Evolutionary conservation across 2,797 vertebrate species (phyloP), one percentile per base, ranked within the genome.

Genomic region (Graptemys geographica): DNA sequence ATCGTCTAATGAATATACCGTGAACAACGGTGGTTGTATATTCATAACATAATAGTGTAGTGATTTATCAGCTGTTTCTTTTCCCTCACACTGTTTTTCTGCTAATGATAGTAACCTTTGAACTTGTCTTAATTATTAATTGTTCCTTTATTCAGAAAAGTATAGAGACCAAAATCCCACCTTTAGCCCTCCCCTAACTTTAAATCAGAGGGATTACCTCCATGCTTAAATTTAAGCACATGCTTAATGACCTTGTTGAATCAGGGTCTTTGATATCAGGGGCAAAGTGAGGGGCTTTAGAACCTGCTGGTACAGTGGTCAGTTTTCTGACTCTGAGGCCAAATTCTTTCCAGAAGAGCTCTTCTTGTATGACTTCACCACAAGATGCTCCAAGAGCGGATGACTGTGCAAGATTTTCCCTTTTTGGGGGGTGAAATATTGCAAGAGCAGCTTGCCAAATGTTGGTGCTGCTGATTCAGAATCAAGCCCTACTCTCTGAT

Each of bases 1-100:
- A 79, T 90, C 37, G 74, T 27, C 79, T 97, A 96, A 96, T 97
- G 95, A 97, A 90, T 96, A 88, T 90, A 96, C 88, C 90, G 90
- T 96, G 92, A 95, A 69, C 72, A 92, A 65, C 86, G 87, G 94
- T 96, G 95, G 97, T 96, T 81, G 0, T 92, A 62, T 89, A 93
- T 95, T 94, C 86, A 83, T 92, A 89, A 89, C 94, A 84, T 94
- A 94, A 91, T 83, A 94, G 31, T 96, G 97, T 83, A 94, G n/a
- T 96, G 97, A 96, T 96, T 96, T 96, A 96, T 97, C 91, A 94
- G 93, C 86, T 89, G 86, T 4, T 3, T 49, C 44, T 83, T 89
- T 89, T 74, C 12, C n/a, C 72, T 91, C 87, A 31, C 79, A 92
- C 83, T 81, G 87, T 91, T 87, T 79, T 88, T 94, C 92, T 90